These are phyloP conservation scores for Ashinkailepas kermadecensis DNA, from an alignment of 2,888 invertebrate genomes.

Conservation along the genomic window DNA sequence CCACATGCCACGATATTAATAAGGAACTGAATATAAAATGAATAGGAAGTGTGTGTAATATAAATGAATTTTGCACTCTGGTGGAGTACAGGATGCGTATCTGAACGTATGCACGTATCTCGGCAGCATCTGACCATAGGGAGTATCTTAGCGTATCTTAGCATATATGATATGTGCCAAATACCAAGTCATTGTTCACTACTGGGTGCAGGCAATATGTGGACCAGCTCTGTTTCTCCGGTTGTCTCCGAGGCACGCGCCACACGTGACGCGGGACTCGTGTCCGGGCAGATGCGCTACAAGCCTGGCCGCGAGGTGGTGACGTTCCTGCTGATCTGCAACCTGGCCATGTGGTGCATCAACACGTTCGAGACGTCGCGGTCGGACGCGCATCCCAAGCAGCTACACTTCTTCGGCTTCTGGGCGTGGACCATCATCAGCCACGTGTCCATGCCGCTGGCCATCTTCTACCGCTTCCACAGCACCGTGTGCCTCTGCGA, in stretches of 20 bases:
- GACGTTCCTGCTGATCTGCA: constrained; percentile 77
- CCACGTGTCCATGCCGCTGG: constrained; percentile 86
- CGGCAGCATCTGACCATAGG: too few relatives aligned
- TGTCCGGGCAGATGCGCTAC: constrained; percentile 56
- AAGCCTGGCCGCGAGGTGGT: constrained; percentile 91
- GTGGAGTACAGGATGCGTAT: too few relatives aligned
- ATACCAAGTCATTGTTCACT: too few relatives aligned
- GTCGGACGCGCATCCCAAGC: constrained; percentile 84
- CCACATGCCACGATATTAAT: not conserved
- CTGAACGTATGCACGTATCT: too few relatives aligned
- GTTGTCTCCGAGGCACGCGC: not conserved
- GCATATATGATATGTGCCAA: too few relatives aligned
- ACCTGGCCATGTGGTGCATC: constrained; percentile 89
- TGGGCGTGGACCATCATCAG: constrained; percentile 96
- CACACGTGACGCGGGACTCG: constrained; percentile 7
- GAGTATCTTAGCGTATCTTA: too few relatives aligned
- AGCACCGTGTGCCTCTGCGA: constrained; percentile 92
- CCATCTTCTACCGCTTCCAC: constrained; percentile 90
- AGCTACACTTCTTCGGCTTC: constrained; percentile 80
- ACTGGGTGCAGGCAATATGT: too few relatives aligned
- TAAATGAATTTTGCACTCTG: too few relatives aligned
- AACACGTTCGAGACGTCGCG: constrained; percentile 85
- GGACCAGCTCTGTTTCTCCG: not conserved
- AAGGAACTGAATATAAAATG: too few relatives aligned
- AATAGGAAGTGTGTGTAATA: too few relatives aligned